A percentile compares a stretch with the other conserved stretches of the same genome.
Conservation (phyloP, 2,888 invertebrate species). For the Polylopha cassiicola region DNA sequence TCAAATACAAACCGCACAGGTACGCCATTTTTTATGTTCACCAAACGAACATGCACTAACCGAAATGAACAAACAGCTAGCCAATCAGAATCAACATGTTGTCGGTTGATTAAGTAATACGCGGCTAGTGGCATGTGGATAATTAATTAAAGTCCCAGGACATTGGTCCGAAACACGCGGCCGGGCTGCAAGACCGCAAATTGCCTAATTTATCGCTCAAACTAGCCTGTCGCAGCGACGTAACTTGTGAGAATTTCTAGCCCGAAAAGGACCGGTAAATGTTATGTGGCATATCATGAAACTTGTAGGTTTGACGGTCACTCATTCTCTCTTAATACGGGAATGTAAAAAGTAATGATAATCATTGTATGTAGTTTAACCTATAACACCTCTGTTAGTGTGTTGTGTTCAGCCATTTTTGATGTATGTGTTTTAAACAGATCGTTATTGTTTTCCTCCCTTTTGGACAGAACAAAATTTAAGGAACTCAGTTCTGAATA, state of each 20-base stretch:
- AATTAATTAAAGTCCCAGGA: slow-evolving; percentile 53
- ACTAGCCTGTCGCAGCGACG: slow-evolving; percentile 28
- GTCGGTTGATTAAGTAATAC: slow-evolving; percentile 51
- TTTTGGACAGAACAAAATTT: too few species aligned
- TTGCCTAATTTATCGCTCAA: slow-evolving; percentile 56
- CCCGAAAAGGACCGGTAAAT: slow-evolving; percentile 6
- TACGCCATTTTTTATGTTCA: slow-evolving; percentile 4
- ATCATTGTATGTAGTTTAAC: too few species aligned
- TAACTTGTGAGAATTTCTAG: slow-evolving; percentile 20
- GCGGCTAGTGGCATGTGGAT: slow-evolving; percentile 40
- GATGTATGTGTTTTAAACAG: too few species aligned
- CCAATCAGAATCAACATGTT: slow-evolving; percentile 43
- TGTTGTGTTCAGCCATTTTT: too few species aligned
- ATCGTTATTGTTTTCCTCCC: too few species aligned
- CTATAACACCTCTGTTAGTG: too few species aligned
- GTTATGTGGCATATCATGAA: too few species aligned
- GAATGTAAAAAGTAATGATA: too few species aligned
- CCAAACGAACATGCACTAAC: slow-evolving; percentile 29
- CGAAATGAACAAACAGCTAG: slow-evolving; percentile 35
- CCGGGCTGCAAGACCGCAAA: slow-evolving; percentile 40
- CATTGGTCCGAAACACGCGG: slow-evolving; percentile 32
- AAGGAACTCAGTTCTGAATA: too few species aligned
- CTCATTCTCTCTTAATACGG: too few species aligned
- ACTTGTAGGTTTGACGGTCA: too few species aligned
- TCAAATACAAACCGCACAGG: too few species aligned